Percentiles rank a stretch among this genome's conserved stretches.
phyloP scores from a whole-genome alignment of 2,888 invertebrate species.

The Cosmia pyralina region DNA sequence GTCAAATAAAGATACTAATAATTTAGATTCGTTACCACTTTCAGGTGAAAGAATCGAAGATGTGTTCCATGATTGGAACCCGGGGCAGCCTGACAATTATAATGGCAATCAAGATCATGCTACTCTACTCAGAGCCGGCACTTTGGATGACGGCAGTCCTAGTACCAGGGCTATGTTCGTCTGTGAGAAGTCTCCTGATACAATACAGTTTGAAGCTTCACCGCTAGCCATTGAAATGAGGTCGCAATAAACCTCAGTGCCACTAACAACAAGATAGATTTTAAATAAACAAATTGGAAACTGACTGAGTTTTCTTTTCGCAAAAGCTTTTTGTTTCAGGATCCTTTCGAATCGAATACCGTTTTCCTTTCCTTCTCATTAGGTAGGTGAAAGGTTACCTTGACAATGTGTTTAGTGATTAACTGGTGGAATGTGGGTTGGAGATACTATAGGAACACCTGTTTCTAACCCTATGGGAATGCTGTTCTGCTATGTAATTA shows the following conservation, averaged over 20 bases:
- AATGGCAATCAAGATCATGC: neutral
- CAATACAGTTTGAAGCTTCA: slow-evolving; percentile 5
- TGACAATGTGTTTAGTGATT: neutral
- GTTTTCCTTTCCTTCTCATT: neutral
- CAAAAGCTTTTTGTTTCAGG: neutral
- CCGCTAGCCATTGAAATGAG: neutral
- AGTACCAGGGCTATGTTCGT: slow-evolving; percentile 19
- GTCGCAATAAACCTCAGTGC: neutral
- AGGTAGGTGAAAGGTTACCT: neutral
- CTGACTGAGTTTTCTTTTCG: neutral
- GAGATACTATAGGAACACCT: neutral
- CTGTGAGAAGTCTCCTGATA: slow-evolving; percentile 38
- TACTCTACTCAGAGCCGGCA: neutral
- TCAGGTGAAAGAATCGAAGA: slow-evolving; percentile 29
- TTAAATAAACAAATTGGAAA: neutral
- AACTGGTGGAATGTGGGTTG: neutral
- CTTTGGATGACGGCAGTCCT: neutral
- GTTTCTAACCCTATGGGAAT: too few relatives aligned
- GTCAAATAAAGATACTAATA: neutral
- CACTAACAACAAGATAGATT: too few relatives aligned
- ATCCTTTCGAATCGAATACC: neutral
- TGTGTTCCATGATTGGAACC: slow-evolving; percentile 20
- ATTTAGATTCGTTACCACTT: neutral
- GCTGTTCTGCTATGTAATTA: neutral
- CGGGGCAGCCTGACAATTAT: slow-evolving; percentile 15